These are phyloP conservation scores for Orius insidiosus DNA, from an alignment of 1,140 invertebrate species.

Conservation along the genomic window DNA sequence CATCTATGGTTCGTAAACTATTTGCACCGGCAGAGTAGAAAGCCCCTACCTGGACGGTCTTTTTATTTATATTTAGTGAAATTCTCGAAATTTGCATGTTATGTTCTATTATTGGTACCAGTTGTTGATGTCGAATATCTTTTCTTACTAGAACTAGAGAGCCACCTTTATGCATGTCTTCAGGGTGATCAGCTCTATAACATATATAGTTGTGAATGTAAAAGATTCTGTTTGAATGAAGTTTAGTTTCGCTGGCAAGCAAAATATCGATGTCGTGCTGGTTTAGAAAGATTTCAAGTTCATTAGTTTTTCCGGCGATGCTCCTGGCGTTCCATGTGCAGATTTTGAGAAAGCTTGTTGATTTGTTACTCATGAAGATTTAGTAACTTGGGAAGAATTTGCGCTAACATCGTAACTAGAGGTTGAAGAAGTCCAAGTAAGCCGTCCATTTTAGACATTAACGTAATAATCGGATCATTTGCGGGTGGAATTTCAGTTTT, in stretches of 20 bases:
- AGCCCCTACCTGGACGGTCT: not conserved
- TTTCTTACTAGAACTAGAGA: slow-evolving; percentile 1
- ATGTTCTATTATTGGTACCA: slow-evolving; percentile 1
- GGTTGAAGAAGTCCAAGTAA: no score
- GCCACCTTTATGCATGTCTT: slow-evolving; percentile 3
- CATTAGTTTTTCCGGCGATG: not conserved
- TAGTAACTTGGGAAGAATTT: no score
- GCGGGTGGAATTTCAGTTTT: no score
- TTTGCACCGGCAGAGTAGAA: slow-evolving; percentile 6
- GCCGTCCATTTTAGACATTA: no score
- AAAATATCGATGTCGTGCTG: slow-evolving; percentile 2
- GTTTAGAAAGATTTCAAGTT: slow-evolving; percentile 2
- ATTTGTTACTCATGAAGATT: slow-evolving; percentile 2
- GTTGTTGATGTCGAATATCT: slow-evolving; percentile 4
- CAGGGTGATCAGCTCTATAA: slow-evolving; percentile 2
- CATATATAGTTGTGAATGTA: not conserved
- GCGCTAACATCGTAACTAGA: no score
- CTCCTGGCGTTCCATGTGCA: slow-evolving; percentile 7
- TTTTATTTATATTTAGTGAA: not conserved
- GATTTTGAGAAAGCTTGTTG: not conserved
- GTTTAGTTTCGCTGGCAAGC: slow-evolving; percentile 4
- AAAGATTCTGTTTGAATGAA: not conserved
- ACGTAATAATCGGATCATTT: no score
- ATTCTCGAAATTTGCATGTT: slow-evolving; percentile 8
- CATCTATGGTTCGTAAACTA: not conserved